phyloP scores from a whole-genome alignment of 2,797 vertebrate genomes.

The Etheostoma perlongum region DNA sequence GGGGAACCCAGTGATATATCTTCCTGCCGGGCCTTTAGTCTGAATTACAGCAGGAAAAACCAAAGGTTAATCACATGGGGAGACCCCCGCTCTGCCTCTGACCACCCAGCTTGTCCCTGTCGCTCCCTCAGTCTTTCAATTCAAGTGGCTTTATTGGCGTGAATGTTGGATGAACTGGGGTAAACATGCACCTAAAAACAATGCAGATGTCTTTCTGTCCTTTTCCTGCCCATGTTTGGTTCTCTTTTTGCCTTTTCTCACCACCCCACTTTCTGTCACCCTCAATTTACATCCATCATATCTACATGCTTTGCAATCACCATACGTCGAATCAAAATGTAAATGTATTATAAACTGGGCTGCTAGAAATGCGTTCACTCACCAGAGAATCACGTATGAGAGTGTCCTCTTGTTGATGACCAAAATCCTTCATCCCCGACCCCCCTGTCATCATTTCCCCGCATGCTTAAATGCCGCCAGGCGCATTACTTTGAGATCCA shows the following conservation, averaged over 20 bases:
- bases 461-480: constrained; percentile 52
- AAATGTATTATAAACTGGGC: constrained; percentile 23
- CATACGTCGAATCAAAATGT: constrained; percentile 47
- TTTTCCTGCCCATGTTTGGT: no score
- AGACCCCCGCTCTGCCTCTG: constrained; percentile 54
- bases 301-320: constrained; percentile 16
- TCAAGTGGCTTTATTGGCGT: constrained; percentile 55
- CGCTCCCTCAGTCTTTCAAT: constrained; percentile 32
- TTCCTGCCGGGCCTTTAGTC: constrained; percentile 64
- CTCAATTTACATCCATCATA: constrained; percentile 37
- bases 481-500: constrained; percentile 66
- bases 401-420: constrained; percentile 37
- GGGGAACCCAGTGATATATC: constrained; percentile 53
- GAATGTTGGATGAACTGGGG: constrained; percentile 36
- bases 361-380: constrained; percentile 2
- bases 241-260: not conserved
- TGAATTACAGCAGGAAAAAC: constrained; percentile 67
- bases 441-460: constrained; percentile 45
- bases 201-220: constrained; percentile 6
- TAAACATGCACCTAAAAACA: constrained; percentile 15
- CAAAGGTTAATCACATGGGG: constrained; percentile 72
- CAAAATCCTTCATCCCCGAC: constrained; percentile 14
- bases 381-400: constrained; percentile 24
- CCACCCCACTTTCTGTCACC: constrained; percentile 16
- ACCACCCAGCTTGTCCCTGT: constrained; percentile 68